Percentiles rank a stretch among this genome's conserved stretches.
Conservation (phyloP, 2,888 invertebrate species). For the Neocrepidodera transversa region DNA sequence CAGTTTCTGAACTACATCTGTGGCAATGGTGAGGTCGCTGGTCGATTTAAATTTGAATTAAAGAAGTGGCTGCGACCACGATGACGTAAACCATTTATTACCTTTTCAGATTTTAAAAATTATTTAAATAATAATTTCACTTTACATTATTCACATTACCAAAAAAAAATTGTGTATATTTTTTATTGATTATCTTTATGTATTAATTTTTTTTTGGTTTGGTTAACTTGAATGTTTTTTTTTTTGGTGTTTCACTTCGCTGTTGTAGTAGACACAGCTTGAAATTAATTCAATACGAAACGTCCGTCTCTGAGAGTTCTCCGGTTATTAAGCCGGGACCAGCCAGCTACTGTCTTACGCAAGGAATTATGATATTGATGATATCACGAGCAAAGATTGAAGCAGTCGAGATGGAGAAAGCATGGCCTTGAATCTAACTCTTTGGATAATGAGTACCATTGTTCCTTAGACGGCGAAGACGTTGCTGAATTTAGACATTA, state of each 20-base stretch:
- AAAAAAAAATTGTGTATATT: no score
- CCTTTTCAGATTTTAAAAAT: no score
- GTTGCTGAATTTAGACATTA: constrained; percentile 16
- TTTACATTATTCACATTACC: no score
- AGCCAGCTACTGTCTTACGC: constrained; percentile 57
- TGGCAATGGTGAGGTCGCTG: constrained; percentile 39
- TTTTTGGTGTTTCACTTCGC: neutral
- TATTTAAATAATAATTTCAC: no score
- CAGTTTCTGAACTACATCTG: constrained; percentile 38
- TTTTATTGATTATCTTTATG: neutral
- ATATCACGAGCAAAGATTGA: constrained; percentile 50
- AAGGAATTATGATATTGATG: constrained; percentile 59
- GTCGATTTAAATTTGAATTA: constrained; percentile 41
- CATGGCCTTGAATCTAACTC: constrained; percentile 30
- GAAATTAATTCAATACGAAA: constrained; percentile 29
- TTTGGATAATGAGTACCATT: constrained; percentile 25
- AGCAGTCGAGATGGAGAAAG: constrained; percentile 35
- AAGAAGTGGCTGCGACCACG: constrained; percentile 9
- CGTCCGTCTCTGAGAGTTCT: constrained; percentile 34
- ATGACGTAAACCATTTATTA: neutral
- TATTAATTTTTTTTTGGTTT: neutral
- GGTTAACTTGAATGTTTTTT: neutral
- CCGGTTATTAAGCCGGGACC: constrained; percentile 44
- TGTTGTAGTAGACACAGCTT: constrained; percentile 9
- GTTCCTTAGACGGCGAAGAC: constrained; percentile 12